Percentiles rank a stretch among this genome's conserved stretches.
These are phyloP conservation scores for Drepana falcataria DNA, from an alignment of 2,888 invertebrate species.

Conservation along the genomic window DNA sequence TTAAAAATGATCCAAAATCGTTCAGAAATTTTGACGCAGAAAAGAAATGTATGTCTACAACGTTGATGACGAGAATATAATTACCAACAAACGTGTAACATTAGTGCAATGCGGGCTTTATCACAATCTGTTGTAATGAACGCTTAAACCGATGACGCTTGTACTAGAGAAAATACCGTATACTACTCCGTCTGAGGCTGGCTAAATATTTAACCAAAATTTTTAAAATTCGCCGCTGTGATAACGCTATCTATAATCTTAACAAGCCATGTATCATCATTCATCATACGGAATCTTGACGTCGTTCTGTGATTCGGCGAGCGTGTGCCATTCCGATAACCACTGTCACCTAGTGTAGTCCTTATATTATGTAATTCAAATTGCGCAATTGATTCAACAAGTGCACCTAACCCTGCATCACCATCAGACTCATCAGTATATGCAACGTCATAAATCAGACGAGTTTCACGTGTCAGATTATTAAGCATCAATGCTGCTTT, in stretches of 20 bases:
- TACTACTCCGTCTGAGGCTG: slow-evolving; percentile 5
- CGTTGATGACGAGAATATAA: not conserved
- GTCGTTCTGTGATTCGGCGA: slow-evolving; percentile 25
- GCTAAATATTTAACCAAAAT: slow-evolving; percentile 19
- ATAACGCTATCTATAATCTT: slow-evolving; percentile 45
- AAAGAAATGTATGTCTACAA: not conserved
- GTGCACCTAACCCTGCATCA: not conserved
- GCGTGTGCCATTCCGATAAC: slow-evolving; percentile 48
- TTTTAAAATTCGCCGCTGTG: slow-evolving; percentile 16
- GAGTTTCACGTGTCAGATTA: slow-evolving; percentile 12
- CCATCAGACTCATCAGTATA: not conserved
- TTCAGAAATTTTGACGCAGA: no score
- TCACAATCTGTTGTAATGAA: not conserved
- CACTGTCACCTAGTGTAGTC: slow-evolving; percentile 28
- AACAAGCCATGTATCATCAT: slow-evolving; percentile 45
- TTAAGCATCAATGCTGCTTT: slow-evolving; percentile 15
- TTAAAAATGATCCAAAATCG: no score
- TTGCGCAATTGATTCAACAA: slow-evolving; percentile 9
- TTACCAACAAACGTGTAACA: not conserved
- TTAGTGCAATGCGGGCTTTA: not conserved
- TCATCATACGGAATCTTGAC: slow-evolving; percentile 10
- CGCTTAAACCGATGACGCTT: not conserved
- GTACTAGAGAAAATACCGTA: not conserved
- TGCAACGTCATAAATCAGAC: not conserved
- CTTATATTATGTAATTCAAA: slow-evolving; percentile 17